A percentile compares a stretch with the other conserved stretches of the same genome.
Conservation (phyloP, 2,888 invertebrate species). For the Caenorhabditis sp. region DNA sequence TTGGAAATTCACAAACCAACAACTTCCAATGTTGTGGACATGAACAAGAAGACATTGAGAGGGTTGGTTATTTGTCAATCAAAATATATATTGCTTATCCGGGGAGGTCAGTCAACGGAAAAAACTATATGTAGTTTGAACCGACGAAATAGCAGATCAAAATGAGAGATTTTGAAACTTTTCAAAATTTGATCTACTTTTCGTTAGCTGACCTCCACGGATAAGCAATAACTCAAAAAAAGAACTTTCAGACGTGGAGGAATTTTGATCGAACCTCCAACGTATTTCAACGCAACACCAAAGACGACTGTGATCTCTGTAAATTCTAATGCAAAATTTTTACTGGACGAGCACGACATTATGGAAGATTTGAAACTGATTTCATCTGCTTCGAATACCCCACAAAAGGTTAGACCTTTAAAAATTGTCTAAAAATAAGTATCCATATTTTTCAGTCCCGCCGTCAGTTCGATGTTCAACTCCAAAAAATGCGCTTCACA, state of each 20-base stretch:
- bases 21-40: slow-evolving; percentile 7
- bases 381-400: neutral
- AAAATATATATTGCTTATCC: too few relatives aligned
- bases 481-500: slow-evolving; percentile 21
- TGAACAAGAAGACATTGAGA: slow-evolving; percentile 28
- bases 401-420: neutral
- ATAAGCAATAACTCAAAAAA: too few relatives aligned
- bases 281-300: slow-evolving; percentile 25
- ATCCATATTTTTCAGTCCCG: neutral
- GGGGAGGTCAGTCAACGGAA: too few relatives aligned
- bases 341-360: slow-evolving; percentile 12
- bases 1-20: slow-evolving; percentile 23
- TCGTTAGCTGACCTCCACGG: too few relatives aligned
- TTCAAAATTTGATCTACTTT: too few relatives aligned
- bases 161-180: too few relatives aligned
- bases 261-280: slow-evolving; percentile 20
- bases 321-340: slow-evolving; percentile 3
- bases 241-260: slow-evolving; percentile 10
- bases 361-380: slow-evolving; percentile 5
- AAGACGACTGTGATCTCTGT: slow-evolving; percentile 9
- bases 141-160: too few relatives aligned
- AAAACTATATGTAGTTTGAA: too few relatives aligned
- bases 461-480: neutral
- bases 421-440: too few relatives aligned
- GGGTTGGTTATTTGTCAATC: slow-evolving; percentile 1